Percentiles rank a stretch among this genome's conserved stretches.
These are phyloP conservation scores for Epicampocera succincta DNA, from an alignment of 2,888 invertebrate genomes.

Conservation along the genomic window DNA sequence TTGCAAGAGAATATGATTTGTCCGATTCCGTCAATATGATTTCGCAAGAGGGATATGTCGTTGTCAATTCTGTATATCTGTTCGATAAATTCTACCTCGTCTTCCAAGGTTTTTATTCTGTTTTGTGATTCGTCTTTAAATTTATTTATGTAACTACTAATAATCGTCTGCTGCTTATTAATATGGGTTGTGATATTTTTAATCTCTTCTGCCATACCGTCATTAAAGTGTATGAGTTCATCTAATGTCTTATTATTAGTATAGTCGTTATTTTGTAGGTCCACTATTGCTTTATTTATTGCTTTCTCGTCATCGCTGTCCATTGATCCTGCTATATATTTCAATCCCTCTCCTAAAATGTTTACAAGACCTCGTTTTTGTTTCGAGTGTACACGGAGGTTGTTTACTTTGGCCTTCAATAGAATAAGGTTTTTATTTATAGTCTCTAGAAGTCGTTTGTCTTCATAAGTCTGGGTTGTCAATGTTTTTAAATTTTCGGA, in stretches of 20 bases:
- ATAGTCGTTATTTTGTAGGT: neutral
- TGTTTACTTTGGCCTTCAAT: conserved; percentile 30
- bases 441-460: conserved; percentile 46
- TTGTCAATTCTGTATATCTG: conserved; percentile 61
- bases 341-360: neutral
- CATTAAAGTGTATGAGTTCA: neutral
- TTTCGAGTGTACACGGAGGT: neutral
- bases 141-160: conserved; percentile 22
- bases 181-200: conserved; percentile 9
- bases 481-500: conserved; percentile 42
- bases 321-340: neutral
- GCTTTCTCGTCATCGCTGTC: neutral
- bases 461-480: conserved; percentile 30
- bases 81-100: conserved; percentile 14
- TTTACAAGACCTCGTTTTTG: neutral
- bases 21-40: conserved; percentile 52
- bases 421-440: conserved; percentile 48
- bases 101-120: conserved; percentile 17
- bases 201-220: conserved; percentile 3
- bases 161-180: conserved; percentile 4
- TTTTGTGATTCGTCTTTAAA: conserved; percentile 12
- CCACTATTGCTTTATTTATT: conserved; percentile 12
- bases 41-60: conserved; percentile 55
- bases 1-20: conserved; percentile 66
- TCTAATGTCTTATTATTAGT: too few species aligned